Percentiles rank a stretch among this genome's conserved stretches.
phyloP scores from a whole-genome alignment of 2,888 invertebrate genomes.

The Metalampra italica region DNA sequence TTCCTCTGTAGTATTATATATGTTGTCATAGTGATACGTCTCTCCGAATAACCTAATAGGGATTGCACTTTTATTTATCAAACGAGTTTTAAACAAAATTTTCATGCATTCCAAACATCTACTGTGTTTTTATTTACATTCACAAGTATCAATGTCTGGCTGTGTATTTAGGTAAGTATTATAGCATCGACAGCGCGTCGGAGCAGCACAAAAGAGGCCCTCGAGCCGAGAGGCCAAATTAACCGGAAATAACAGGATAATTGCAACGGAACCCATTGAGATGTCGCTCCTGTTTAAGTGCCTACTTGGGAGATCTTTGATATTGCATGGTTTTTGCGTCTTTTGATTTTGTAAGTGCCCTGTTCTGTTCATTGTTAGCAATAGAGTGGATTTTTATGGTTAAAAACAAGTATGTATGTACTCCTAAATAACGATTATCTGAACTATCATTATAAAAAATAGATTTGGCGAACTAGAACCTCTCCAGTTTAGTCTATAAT shows the following conservation, averaged over 20 bases:
- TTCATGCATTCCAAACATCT: slow-evolving; percentile 1
- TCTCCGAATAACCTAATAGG: too few species aligned
- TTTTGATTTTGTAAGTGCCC: slow-evolving; percentile 9
- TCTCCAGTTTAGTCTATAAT: too few species aligned
- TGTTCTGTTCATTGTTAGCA: neutral
- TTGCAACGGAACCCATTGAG: slow-evolving; percentile 36
- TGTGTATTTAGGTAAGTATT: slow-evolving; percentile 13
- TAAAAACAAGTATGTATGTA: neutral
- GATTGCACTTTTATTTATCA: neutral
- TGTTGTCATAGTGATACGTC: neutral
- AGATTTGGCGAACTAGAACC: too few species aligned
- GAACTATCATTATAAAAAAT: too few species aligned
- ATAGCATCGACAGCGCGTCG: slow-evolving; percentile 36
- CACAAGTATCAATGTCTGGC: slow-evolving; percentile 14
- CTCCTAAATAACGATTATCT: too few species aligned
- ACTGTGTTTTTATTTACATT: slow-evolving; percentile 1
- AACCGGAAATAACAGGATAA: slow-evolving; percentile 55
- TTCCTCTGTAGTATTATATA: too few species aligned
- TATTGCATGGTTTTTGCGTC: slow-evolving; percentile 15
- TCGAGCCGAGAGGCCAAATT: slow-evolving; percentile 45
- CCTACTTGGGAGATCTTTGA: slow-evolving; percentile 27
- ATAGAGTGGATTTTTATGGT: neutral
- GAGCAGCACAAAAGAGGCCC: slow-evolving; percentile 33
- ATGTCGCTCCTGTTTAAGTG: slow-evolving; percentile 23
- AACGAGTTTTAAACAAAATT: neutral